These are phyloP conservation scores for Paedocypris micromegethes DNA, from an alignment of 2,797 vertebrate genomes.

Conservation along the genomic window DNA sequence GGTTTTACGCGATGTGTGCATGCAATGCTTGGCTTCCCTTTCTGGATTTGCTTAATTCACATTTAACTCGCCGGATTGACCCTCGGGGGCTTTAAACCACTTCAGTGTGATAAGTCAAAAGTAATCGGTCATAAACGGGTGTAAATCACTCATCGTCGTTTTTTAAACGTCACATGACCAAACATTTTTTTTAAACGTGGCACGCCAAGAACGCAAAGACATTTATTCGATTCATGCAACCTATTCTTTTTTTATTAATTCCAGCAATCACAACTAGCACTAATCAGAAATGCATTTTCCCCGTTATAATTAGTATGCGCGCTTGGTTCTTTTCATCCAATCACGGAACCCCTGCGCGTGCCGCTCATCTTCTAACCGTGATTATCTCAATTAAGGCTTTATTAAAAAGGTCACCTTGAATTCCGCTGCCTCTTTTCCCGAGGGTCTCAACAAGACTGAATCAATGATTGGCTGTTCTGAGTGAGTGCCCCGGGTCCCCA, in stretches of 20 bases:
- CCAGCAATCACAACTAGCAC: too few species aligned
- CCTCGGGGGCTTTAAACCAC: constrained; percentile 45
- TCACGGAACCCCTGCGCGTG: neutral
- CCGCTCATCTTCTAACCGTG: neutral
- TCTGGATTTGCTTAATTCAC: constrained; percentile 1
- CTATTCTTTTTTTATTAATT: too few species aligned
- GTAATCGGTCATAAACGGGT: neutral
- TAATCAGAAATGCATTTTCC: too few species aligned
- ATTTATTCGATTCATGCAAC: too few species aligned
- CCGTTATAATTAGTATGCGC: too few species aligned
- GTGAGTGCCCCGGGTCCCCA: constrained; percentile 35
- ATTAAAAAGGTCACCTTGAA: constrained; percentile 61
- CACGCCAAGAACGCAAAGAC: too few species aligned
- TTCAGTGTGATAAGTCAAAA: constrained; percentile 27
- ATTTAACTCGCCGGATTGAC: constrained; percentile 2
- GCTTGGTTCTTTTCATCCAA: too few species aligned
- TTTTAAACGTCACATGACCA: too few species aligned
- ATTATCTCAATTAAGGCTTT: constrained; percentile 33
- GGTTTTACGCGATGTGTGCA: neutral
- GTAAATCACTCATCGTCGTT: neutral
- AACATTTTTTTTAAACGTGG: too few species aligned
- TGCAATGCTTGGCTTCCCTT: neutral
- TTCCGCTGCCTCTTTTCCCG: constrained; percentile 30
- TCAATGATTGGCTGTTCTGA: constrained; percentile 43
- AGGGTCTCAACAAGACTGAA: constrained; percentile 38